These are phyloP conservation scores for Centruroides sculpturatus DNA, from an alignment of 1,140 invertebrate genomes.

Conservation along the genomic window DNA sequence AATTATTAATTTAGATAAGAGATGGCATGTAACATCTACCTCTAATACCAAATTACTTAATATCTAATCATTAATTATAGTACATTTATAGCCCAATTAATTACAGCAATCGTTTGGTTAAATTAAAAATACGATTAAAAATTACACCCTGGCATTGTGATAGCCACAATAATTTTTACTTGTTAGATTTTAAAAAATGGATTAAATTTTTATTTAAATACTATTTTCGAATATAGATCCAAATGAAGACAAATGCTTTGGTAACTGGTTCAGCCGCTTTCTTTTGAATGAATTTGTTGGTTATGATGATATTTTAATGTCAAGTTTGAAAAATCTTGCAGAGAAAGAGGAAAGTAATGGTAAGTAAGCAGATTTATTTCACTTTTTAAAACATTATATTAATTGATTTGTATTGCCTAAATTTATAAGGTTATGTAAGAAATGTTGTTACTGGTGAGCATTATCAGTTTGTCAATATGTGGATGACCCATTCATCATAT, in stretches of 20 bases:
- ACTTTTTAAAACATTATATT: background rate
- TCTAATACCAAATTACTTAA: too few relatives aligned
- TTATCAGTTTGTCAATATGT: slow-evolving; percentile 93
- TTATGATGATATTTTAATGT: slow-evolving; percentile 93
- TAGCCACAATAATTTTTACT: too few relatives aligned
- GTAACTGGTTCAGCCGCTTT: slow-evolving; percentile 75
- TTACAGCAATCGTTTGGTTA: too few relatives aligned
- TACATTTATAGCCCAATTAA: too few relatives aligned
- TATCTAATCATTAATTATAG: too few relatives aligned
- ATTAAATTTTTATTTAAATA: too few relatives aligned
- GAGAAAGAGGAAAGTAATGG: slow-evolving; percentile 96
- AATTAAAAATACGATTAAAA: too few relatives aligned
- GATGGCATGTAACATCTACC: too few relatives aligned
- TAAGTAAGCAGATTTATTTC: background rate
- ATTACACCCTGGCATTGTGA: too few relatives aligned
- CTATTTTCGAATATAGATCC: slow-evolving; percentile 43
- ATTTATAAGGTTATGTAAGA: slow-evolving; percentile 39
- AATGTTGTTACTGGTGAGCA: slow-evolving; percentile 98
- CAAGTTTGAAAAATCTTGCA: slow-evolving; percentile 83
- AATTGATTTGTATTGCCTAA: background rate
- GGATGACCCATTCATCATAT: slow-evolving; percentile 85
- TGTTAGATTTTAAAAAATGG: too few relatives aligned
- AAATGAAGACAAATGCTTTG: slow-evolving; percentile 75
- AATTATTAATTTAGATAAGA: too few relatives aligned
- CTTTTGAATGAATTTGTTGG: slow-evolving; percentile 85